Evolutionary conservation across 2,797 vertebrate species (phyloP).

Genomic region (Lophotriccus pileatus): DNA sequence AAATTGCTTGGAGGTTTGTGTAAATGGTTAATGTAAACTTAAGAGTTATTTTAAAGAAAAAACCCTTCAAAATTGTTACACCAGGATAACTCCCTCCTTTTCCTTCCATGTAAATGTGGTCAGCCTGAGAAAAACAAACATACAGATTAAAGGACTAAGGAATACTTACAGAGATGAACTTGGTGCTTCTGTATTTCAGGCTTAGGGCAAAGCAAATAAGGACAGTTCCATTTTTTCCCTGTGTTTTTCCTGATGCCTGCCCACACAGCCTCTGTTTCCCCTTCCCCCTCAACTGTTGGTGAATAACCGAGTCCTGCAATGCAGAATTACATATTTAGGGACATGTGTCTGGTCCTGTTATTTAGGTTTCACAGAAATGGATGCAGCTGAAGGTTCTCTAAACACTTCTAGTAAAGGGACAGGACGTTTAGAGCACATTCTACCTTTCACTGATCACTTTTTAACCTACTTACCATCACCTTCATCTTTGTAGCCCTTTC

Average conservation of each 20-base stretch:
- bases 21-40: not conserved
- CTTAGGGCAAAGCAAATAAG: not conserved
- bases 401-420: not conserved
- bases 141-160: not conserved
- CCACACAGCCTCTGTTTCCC: fast-evolving
- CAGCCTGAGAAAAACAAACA: not conserved
- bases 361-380: not conserved
- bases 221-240: not conserved
- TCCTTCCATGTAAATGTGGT: not conserved
- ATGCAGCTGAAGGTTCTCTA: not conserved
- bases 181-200: not conserved
- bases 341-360: not conserved
- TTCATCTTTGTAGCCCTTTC: not conserved
- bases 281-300: not conserved
- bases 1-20: too few relatives aligned
- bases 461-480: not conserved
- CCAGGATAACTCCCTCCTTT: not conserved
- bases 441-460: not conserved
- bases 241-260: not conserved
- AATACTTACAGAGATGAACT: not conserved
- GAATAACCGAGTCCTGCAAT: not conserved
- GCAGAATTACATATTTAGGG: not conserved
- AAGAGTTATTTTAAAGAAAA: not conserved
- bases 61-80: not conserved
- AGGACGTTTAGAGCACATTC: not conserved